Base-by-base conservation (phyloP, 2,797 vertebrate species). In the Prunella strophiata region DNA sequence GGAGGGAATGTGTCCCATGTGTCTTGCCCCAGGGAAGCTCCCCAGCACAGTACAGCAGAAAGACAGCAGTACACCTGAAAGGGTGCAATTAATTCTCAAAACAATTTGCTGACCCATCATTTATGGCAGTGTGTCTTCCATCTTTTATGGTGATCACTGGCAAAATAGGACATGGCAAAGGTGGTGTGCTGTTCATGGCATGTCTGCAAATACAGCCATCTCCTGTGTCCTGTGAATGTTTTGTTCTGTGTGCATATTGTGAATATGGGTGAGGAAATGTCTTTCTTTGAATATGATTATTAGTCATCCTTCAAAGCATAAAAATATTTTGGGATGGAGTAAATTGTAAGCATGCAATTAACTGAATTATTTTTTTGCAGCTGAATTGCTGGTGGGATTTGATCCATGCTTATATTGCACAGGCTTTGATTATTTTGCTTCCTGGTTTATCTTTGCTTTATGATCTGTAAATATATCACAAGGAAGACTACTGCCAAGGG, bases 221-320 rank as follows among this genome's bases (percentile, higher is more conserved):
- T 2, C 61, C 59, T 16, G 11, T 16, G 27, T 40, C 42, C 42
- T 9, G 0, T 25, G 18, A 59, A 59, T 26, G 2, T 13, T 85
- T 38, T 68, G 7, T 7, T 87, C 58, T 63, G 14, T 2, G 0
- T 43, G n/a, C 2, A 13, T 30, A 29, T 18, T 1, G 3, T 4
- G 15, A 84, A 68, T 32, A 48, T 5, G n/a, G 72, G 11, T 30
- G n/a, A 48, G 38, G 48, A 82, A 26, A 2, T 17, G 79, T 75
- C 30, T 43, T 75, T 70, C 54, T 71, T 59, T 45, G 23, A 83
- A 61, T 58, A 30, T 2, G 21, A 45, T 52, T 66, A 6, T 51
- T 66, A 30, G 16, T 16, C 57, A 74, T 62, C 23, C 22, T 89
- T 80, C n/a, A 70, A 80, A 83, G 26, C 5, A 48, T 16, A 65